Conservation (phyloP, 2,888 invertebrate genomes). For the Mantis religiosa region DNA sequence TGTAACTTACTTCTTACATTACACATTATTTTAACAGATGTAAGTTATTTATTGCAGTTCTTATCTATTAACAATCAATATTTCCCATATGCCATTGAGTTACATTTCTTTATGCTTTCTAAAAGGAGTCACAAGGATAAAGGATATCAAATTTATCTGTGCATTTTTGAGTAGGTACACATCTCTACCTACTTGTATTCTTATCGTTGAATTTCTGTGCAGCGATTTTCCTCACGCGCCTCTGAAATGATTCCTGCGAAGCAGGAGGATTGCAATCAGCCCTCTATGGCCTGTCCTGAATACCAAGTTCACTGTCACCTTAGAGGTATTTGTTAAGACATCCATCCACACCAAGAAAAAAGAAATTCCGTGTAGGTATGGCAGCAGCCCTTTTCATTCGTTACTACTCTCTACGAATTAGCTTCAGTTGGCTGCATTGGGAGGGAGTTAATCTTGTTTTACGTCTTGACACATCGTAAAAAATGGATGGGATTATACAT, state of each 20-base stretch:
- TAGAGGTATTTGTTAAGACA: background rate
- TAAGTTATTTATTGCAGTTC: too few relatives aligned
- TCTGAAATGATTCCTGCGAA: background rate
- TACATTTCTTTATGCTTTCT: too few relatives aligned
- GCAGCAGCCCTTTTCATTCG: background rate
- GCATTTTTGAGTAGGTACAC: too few relatives aligned
- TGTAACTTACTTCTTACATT: too few relatives aligned
- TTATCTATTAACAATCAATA: too few relatives aligned
- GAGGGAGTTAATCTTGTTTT: background rate
- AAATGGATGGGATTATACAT: background rate
- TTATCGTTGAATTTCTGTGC: too few relatives aligned
- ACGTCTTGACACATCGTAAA: background rate
- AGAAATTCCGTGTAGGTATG: background rate
- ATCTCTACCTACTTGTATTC: too few relatives aligned
- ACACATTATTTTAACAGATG: too few relatives aligned
- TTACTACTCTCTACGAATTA: background rate
- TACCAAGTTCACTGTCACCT: background rate
- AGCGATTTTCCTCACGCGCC: background rate
- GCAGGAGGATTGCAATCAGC: background rate
- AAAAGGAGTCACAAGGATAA: too few relatives aligned
- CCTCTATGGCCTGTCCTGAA: background rate
- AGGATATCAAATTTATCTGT: too few relatives aligned
- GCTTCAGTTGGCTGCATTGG: background rate
- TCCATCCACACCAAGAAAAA: background rate
- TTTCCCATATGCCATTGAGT: too few relatives aligned